These are phyloP conservation scores for Catamblyrhynchus diadema DNA, from an alignment of 2,797 vertebrate species.

Conservation along the genomic window DNA sequence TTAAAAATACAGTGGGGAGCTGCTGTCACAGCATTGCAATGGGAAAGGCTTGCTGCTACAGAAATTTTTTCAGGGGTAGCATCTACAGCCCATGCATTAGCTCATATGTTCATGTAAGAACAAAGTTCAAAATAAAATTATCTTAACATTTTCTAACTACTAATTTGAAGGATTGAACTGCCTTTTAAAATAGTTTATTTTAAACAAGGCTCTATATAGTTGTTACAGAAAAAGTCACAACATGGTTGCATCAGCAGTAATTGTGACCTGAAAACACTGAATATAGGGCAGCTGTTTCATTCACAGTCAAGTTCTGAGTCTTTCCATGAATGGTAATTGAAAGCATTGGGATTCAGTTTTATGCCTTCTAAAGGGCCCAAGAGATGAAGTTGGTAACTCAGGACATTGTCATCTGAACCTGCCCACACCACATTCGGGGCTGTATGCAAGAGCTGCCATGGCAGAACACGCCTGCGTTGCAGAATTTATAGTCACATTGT, in stretches of 20 bases:
- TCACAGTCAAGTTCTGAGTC: background rate
- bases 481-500: background rate
- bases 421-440: accelerated
- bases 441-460: background rate
- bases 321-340: background rate
- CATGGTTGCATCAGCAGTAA: background rate
- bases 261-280: background rate
- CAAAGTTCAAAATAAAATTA: background rate
- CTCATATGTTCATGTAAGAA: background rate
- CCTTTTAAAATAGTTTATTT: background rate
- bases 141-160: background rate
- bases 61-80: background rate
- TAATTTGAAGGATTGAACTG: background rate
- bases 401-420: background rate
- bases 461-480: background rate
- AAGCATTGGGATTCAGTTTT: background rate
- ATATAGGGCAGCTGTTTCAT: background rate
- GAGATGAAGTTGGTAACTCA: background rate
- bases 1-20: background rate
- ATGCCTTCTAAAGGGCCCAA: background rate
- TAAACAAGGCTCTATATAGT: background rate
- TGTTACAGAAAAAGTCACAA: background rate
- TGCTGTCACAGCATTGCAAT: background rate
- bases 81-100: background rate
- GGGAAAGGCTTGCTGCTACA: background rate